A percentile compares a stretch with the other conserved stretches of the same genome.
Conservation (phyloP, 2,888 invertebrate species). For the Dicyrtomina minuta region DNA sequence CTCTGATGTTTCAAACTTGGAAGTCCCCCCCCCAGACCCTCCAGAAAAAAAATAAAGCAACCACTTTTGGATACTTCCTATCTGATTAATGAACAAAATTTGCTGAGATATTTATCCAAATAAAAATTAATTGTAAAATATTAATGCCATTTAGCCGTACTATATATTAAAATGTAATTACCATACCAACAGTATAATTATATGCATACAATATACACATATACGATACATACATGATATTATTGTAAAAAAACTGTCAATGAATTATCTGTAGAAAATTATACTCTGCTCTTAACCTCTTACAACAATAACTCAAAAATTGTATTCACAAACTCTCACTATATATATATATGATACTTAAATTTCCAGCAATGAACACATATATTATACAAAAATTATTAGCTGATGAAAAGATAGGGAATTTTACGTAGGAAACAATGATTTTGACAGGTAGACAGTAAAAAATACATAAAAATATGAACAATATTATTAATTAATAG, state of each 20-base stretch:
- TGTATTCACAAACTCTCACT: no score
- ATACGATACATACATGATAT: neutral
- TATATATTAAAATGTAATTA: neutral
- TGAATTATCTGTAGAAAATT: no score
- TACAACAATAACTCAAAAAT: no score
- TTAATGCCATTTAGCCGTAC: neutral
- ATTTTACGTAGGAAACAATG: no score
- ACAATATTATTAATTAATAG: no score
- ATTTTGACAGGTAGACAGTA: no score
- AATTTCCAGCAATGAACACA: no score
- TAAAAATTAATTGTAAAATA: neutral
- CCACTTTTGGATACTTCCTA: neutral
- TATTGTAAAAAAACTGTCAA: neutral
- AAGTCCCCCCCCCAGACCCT: neutral
- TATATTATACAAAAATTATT: no score
- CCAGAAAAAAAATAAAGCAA: neutral
- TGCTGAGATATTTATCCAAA: neutral
- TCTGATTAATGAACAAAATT: neutral
- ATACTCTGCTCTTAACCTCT: no score
- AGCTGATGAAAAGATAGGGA: no score
- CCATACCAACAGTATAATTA: neutral
- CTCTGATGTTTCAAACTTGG: neutral
- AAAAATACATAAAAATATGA: no score
- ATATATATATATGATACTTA: no score
- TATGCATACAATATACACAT: conserved; percentile 2